A percentile compares a stretch with the other conserved stretches of the same genome.
phyloP scores from a whole-genome alignment of 1,140 invertebrate genomes.

The Dendrolimus punctatus region DNA sequence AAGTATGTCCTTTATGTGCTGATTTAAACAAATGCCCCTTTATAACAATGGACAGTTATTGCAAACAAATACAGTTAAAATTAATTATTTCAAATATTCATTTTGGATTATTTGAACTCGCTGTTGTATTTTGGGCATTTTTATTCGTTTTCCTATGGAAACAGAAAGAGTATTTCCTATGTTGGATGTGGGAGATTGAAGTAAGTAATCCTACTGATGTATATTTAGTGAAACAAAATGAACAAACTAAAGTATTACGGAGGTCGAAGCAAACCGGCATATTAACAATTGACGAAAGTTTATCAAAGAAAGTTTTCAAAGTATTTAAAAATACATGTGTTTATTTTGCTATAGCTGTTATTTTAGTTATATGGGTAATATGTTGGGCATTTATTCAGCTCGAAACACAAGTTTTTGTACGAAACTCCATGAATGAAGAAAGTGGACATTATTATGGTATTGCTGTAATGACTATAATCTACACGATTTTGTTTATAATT shows the following conservation, averaged over 20 bases:
- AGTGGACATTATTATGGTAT: too few relatives aligned
- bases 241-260: slow-evolving; percentile 3
- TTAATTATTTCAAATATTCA: not conserved
- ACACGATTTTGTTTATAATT: too few relatives aligned
- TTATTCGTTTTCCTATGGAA: slow-evolving; percentile 13
- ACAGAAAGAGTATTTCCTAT: slow-evolving; percentile 10
- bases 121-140: not conserved
- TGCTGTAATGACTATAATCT: too few relatives aligned
- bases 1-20: slow-evolving; percentile 6
- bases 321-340: not conserved
- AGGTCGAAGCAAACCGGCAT: slow-evolving; percentile 6
- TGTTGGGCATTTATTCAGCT: too few relatives aligned
- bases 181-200: slow-evolving; percentile 16
- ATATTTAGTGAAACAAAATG: too few relatives aligned
- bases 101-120: slow-evolving; percentile 2
- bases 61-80: slow-evolving; percentile 2
- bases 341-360: slow-evolving; percentile 1
- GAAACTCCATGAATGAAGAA: too few relatives aligned
- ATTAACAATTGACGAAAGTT: slow-evolving; percentile 1
- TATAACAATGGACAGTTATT: not conserved
- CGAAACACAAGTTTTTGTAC: too few relatives aligned
- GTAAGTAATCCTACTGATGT: not conserved
- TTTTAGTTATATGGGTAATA: too few relatives aligned
- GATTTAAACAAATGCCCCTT: slow-evolving; percentile 8
- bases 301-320: slow-evolving; percentile 1